Conservation (phyloP, 1,140 invertebrate species). For the Pseudomyrmex concolor region DNA sequence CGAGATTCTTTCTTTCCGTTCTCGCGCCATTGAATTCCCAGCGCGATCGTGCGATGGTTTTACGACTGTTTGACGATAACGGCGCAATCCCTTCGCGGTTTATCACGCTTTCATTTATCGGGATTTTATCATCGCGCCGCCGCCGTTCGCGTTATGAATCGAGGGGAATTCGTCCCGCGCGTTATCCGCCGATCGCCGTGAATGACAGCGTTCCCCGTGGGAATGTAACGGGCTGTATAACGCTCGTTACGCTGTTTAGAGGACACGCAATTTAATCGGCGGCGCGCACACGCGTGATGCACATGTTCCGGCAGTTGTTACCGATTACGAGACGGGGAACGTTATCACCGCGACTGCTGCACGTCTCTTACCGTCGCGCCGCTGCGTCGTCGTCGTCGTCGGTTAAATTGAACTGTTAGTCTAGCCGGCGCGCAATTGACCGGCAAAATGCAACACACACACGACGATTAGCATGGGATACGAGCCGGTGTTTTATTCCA, state of each 20-base stretch:
- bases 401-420: conserved; percentile 46
- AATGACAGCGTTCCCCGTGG: conserved; percentile 37
- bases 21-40: conserved; percentile 24
- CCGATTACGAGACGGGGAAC: conserved; percentile 42
- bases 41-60: conserved; percentile 11
- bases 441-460: conserved; percentile 47
- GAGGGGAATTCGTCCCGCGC: neutral
- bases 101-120: conserved; percentile 37
- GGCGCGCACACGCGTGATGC: conserved; percentile 38
- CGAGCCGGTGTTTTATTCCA: conserved; percentile 51
- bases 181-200: neutral
- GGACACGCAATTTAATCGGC: conserved; percentile 50
- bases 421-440: conserved; percentile 44
- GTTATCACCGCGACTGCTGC: conserved; percentile 17
- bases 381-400: neutral
- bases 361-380: conserved; percentile 7
- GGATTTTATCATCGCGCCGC: conserved; percentile 1
- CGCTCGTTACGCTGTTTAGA: conserved; percentile 44
- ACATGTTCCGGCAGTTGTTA: conserved; percentile 28
- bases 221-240: conserved; percentile 11
- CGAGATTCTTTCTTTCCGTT: neutral
- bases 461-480: conserved; percentile 55
- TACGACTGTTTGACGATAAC: conserved; percentile 22
- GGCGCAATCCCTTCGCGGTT: conserved; percentile 46
- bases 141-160: conserved; percentile 10